Conservation (phyloP, 2,113 vertebrate genomes). For the Hippoglossus stenolepis region DNA sequence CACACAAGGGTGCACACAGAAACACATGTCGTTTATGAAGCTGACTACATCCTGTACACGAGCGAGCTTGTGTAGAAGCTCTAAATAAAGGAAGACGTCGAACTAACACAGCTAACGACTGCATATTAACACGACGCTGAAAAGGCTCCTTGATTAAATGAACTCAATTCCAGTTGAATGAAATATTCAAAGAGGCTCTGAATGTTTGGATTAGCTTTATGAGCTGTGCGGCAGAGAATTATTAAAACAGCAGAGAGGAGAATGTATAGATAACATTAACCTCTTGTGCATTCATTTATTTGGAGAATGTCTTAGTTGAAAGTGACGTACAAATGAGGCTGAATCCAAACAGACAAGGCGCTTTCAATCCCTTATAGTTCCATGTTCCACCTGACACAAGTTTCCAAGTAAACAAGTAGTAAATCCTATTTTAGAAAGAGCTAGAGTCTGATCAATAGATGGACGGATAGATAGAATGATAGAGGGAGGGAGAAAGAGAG, state of each 20-base stretch:
- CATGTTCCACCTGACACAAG: not conserved
- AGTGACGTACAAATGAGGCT: not conserved
- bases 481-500: not conserved
- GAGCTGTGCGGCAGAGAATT: not conserved
- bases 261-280: not conserved
- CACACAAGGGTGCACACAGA: not conserved
- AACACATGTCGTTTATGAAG: not conserved
- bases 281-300: not conserved
- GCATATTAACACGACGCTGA: not conserved
- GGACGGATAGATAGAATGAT: not conserved
- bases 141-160: slow-evolving; percentile 39
- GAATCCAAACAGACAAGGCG: not conserved
- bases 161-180: slow-evolving; percentile 20
- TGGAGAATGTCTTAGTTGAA: not conserved
- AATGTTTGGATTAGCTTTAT: slow-evolving; percentile 41
- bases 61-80: not conserved
- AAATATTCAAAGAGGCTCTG: slow-evolving; percentile 34
- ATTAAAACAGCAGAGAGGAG: slow-evolving; percentile 2
- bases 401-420: not conserved
- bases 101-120: not conserved
- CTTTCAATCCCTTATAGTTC: not conserved
- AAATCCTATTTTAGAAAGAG: not conserved
- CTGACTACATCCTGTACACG: not conserved
- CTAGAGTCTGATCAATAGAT: not conserved
- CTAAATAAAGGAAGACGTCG: not conserved